Evolutionary conservation across 2,888 invertebrate genomes (phyloP), one percentile per base, ranked within the genome.

Genomic region (Pollenia griseotomentosa): DNA sequence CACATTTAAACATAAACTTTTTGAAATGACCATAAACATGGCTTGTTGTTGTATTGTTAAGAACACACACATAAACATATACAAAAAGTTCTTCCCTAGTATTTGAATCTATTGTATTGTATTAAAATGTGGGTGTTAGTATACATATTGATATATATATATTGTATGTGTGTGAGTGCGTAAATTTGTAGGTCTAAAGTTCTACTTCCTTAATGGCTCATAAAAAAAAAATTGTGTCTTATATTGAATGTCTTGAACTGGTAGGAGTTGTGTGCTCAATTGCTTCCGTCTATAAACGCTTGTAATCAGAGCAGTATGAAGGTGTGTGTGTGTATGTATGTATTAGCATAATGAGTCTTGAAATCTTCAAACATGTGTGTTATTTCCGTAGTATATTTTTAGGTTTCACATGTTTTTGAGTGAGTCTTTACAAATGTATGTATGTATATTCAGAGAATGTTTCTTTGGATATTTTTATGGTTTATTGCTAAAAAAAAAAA

Each of bases 1-100:
- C 53, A 63, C 5, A 71, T 44, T 71, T 55, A 81, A 78, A 77
- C 75, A 68, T 78, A 84, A 81, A 88, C 48, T 61, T 85, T 90
- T 51, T 42, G 48, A 71, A 86, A 66, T 78, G 71, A 86, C 63
- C 82, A 81, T 86, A 53, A 63, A 74, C 19, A 40, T 91, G 90
- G 90, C 89, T 90, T 90, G 89, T 87, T 88, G 83, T 78, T 57
- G 57, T 90, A 90, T 90, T 89, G 91, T 90, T 89, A 90, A 90
- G 89, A 90, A 90, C 89, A 91, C 89, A 91, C 2, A 23, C 23
- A 23, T 23, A 23, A 23, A 23, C 23, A 23, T 3, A 23, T 70
- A 90, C 87, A 66, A 16, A 59, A 59, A 53, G 6, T 63, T 44
- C 77, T 66, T 51, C 14, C 3, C n/a, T 33, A 53, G 59, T 40